Evolutionary conservation across 2,888 invertebrate genomes (phyloP), one percentile per base, ranked within the genome.

Genomic region (Phaedon cochleariae): DNA sequence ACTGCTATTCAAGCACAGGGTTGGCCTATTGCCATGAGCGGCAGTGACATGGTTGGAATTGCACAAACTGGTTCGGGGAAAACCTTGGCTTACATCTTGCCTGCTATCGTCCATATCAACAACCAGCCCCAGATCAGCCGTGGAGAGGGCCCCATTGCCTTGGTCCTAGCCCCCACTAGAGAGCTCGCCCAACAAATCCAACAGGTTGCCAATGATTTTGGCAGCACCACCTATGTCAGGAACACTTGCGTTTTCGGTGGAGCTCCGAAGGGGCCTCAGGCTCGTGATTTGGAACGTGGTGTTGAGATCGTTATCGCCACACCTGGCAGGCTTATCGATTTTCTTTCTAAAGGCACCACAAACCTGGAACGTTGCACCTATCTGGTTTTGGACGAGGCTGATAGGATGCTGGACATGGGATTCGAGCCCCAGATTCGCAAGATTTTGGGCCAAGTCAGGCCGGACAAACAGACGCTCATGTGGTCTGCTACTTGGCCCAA

Each of bases 401-500:
- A 97, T 82, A 88, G 97, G 53, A 97, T 97, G 97, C 86, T 97
- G 77, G 97, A 97, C 84, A 97, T 97, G 97, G 97, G 97, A 69
- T 97, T 97, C 83, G 97, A 97, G 82, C 97, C 97, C 2, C 97
- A 97, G 83, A 96, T 97, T 73, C 88, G 96, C 62, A 96, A 96
- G 84, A 95, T 97, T 75, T 89, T 96, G 74, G 93, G 94, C 79
- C 96, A 96, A 84, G 95, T 97, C 75, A 87, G 96, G 73, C 96
- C 96, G 18, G 96, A 97, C 80, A 87, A 97, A 77, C 98, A 98
- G 84, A 96, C 95, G 10, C 87, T 97, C 49, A 98, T 98, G 98
- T 98, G 97, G 95, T 96, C 96, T 72, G 98, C 98, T 0, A 98
- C 98, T 15, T 98, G 98, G 98, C 97, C 97, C 0, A 96, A 95